Conservation (phyloP, 2,113 vertebrate species). For the Centropristis striata region DNA sequence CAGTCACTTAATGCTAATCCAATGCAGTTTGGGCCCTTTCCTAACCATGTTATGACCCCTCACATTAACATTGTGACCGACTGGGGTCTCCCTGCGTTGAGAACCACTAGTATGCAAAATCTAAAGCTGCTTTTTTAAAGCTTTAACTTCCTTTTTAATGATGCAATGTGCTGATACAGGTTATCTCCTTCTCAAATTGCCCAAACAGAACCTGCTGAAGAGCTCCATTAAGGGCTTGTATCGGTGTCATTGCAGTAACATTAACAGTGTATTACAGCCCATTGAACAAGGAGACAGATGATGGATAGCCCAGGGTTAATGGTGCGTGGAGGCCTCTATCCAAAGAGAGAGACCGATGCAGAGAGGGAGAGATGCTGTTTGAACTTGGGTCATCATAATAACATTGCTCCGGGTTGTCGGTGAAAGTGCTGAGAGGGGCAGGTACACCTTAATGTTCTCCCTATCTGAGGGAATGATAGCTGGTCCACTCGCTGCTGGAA, state of each 20-base stretch:
- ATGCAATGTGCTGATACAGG: too few relatives aligned
- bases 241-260: conserved; percentile 49
- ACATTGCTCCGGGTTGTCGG: conserved; percentile 41
- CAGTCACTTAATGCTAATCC: too few relatives aligned
- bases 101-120: too few relatives aligned
- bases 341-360: conserved; percentile 24
- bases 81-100: too few relatives aligned
- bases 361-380: conserved; percentile 39
- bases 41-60: too few relatives aligned
- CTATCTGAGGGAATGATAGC: conserved; percentile 64
- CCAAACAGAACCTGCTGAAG: conserved; percentile 19
- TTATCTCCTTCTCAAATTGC: too few relatives aligned
- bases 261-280: conserved; percentile 59
- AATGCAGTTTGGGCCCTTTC: too few relatives aligned
- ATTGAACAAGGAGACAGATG: conserved; percentile 63
- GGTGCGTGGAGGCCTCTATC: conserved; percentile 61
- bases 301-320: conserved; percentile 71
- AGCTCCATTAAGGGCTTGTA: conserved; percentile 48
- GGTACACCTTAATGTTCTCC: conserved; percentile 70
- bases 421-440: conserved; percentile 72
- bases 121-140: too few relatives aligned
- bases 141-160: background rate
- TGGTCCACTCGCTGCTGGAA: conserved; percentile 31
- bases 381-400: conserved; percentile 66
- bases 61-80: too few relatives aligned